These are phyloP conservation scores for Drosophila villosipedis DNA, from an alignment of 2,888 invertebrate genomes.

Conservation along the genomic window DNA sequence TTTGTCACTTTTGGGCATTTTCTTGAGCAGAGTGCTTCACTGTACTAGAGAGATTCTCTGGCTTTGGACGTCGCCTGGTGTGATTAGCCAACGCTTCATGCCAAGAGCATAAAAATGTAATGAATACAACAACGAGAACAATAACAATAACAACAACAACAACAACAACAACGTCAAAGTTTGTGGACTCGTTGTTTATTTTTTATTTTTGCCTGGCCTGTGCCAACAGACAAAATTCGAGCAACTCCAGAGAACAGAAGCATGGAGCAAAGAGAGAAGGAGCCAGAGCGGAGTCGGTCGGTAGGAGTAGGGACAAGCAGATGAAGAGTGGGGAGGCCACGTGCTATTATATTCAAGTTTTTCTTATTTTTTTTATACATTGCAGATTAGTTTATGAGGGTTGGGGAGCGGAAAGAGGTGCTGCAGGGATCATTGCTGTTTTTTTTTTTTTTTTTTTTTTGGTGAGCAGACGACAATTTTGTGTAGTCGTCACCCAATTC, in stretches of 20 bases:
- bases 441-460: background rate
- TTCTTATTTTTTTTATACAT: constrained; percentile 11
- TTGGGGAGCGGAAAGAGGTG: background rate
- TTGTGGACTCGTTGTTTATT: constrained; percentile 7
- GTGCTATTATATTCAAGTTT: constrained; percentile 39
- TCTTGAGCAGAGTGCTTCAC: constrained; percentile 18
- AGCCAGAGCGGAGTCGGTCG: background rate
- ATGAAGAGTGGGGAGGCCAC: background rate
- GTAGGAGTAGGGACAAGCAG: constrained; percentile 5
- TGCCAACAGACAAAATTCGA: constrained; percentile 25
- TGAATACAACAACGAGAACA: constrained; percentile 45
- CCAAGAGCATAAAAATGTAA: constrained; percentile 52
- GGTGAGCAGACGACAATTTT: constrained; percentile 19
- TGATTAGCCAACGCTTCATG: constrained; percentile 60
- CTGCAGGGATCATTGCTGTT: background rate
- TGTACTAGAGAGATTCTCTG: constrained; percentile 28
- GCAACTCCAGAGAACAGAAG: constrained; percentile 14
- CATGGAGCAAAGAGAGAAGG: constrained; percentile 1
- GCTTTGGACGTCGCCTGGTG: constrained; percentile 36
- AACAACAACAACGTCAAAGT: background rate
- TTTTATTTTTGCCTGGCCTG: constrained; percentile 24
- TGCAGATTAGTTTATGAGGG: background rate
- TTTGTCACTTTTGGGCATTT: background rate
- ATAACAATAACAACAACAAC: constrained; percentile 12
- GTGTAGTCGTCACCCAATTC: constrained; percentile 29